Conservation (phyloP, 2,113 vertebrate species). For the Cebus imitator region DNA sequence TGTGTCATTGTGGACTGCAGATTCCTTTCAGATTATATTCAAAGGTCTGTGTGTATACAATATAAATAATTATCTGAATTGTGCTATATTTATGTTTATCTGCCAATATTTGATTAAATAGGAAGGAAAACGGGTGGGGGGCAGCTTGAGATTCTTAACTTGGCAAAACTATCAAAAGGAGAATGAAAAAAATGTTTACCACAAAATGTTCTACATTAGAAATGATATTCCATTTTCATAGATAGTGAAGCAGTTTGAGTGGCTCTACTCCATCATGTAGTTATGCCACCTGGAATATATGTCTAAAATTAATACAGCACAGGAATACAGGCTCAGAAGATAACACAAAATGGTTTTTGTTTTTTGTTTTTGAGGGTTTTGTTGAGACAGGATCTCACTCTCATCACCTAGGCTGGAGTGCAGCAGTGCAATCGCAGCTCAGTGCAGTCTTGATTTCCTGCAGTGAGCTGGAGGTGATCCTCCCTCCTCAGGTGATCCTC, state of each 20-base stretch:
- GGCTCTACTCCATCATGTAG: not conserved
- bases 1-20: constrained; percentile 79
- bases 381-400: too few species aligned
- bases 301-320: not conserved
- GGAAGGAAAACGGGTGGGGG: constrained; percentile 68
- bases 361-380: too few species aligned
- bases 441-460: too few species aligned
- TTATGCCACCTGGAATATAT: not conserved
- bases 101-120: constrained; percentile 87
- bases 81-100: constrained; percentile 89
- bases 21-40: constrained; percentile 82
- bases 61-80: constrained; percentile 85
- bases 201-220: not conserved
- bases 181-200: not conserved
- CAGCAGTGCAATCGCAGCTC: too few species aligned
- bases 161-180: not conserved
- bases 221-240: not conserved
- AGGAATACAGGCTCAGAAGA: not conserved
- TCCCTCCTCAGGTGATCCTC: too few species aligned
- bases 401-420: too few species aligned
- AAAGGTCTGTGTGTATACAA: constrained; percentile 82
- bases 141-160: not conserved
- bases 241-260: not conserved
- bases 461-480: too few species aligned
- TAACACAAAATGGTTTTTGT: not conserved